Base-by-base conservation (phyloP, 2,888 invertebrate genomes). In the Taphrorychus bicolor region DNA sequence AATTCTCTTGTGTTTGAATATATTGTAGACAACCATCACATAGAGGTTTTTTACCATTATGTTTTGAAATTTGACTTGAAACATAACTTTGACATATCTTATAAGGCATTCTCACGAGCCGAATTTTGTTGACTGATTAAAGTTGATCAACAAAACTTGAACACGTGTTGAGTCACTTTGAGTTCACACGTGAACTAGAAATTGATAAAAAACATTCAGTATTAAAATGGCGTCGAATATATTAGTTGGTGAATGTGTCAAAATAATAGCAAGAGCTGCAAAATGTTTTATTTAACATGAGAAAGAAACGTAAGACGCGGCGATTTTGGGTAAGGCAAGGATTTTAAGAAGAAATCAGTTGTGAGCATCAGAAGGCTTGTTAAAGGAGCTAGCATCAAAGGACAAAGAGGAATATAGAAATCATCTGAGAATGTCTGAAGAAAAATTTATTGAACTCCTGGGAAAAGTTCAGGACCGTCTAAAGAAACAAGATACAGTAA, bases 301-400 rank as follows among this genome's bases (percentile, higher is more conserved):
- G 23, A 1, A 60, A 66, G 32, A 59, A 53, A 41, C 62, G 61
- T 63, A 68, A 70, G 53, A 71, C 66, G 54, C 60, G 62, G 42
- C 59, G 59, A 62, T 65, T 71, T 66, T 71, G 71, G 71, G 62
- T 72, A 71, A 53, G 53, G 17, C 53, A 53, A 14, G 71, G 69
- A 73, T 73, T 49, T 60, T 71, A 61, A 71, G 72, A 72, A 71
- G 73, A 69, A 71, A 74, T 66, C 54, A 60, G 65, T 70, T 72
- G 68, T 73, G 71, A 72, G 72, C 72, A 70, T 72, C 71, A 63
- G 70, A 72, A 67, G 69, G 63, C 45, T 72, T 74, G 67, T 60
- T 73, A 48, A 72, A 69, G 67, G 72, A 74, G 66, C 69, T 73
- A 68, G 72, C 71, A 66, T 72, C 73, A 65, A 72, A 73, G 61